Evolutionary conservation across 2,113 vertebrate species (phyloP).

Genomic region (Pipa parva): DNA sequence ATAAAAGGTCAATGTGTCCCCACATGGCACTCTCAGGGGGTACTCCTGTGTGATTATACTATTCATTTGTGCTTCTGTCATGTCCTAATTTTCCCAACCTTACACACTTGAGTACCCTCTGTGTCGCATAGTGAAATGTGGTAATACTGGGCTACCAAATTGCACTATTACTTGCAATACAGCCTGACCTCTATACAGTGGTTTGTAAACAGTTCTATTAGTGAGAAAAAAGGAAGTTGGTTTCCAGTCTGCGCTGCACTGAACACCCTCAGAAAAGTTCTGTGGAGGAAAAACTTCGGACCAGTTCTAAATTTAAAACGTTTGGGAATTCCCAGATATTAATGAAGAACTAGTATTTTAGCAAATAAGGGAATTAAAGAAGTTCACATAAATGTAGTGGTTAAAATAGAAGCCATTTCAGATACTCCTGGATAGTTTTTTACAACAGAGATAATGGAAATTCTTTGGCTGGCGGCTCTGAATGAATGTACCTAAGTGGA

Average conservation of each 20-base stretch:
- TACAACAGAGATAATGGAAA: too few relatives aligned
- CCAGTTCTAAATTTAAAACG: background rate
- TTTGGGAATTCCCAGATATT: background rate
- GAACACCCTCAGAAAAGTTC: background rate
- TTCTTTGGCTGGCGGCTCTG: too few relatives aligned
- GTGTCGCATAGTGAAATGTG: conserved; percentile 43
- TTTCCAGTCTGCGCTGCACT: background rate
- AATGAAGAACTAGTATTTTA: too few relatives aligned
- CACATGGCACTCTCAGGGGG: background rate
- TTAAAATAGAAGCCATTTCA: too few relatives aligned
- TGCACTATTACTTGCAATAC: conserved; percentile 8
- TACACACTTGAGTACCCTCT: conserved; percentile 43
- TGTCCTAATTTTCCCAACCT: conserved; percentile 29
- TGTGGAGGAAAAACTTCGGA: background rate
- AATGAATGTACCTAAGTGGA: too few relatives aligned
- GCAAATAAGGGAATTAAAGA: too few relatives aligned
- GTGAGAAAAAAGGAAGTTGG: background rate
- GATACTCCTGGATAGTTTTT: too few relatives aligned
- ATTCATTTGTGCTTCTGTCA: conserved; percentile 32
- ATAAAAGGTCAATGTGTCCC: background rate
- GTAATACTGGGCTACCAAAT: conserved; percentile 47
- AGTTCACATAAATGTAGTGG: too few relatives aligned
- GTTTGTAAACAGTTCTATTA: background rate
- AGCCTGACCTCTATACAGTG: background rate
- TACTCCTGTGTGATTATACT: background rate